Percentiles rank a stretch among this genome's conserved stretches.
phyloP scores from a whole-genome alignment of 2,113 vertebrate species.

The Nibea albiflora region DNA sequence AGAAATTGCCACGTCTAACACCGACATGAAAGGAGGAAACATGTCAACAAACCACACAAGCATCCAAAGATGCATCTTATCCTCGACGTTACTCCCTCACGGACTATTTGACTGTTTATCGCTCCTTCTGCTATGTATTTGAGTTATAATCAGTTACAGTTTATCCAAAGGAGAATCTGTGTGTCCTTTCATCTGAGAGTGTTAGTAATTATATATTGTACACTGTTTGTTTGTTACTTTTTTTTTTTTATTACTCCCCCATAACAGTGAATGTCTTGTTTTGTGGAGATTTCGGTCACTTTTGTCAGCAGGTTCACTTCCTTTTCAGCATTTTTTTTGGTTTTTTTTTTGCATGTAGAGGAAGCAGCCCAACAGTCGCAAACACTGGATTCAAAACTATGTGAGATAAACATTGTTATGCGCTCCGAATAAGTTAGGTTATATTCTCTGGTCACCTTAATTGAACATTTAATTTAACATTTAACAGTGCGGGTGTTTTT shows the following conservation, averaged over 20 bases:
- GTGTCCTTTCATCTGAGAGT: not conserved
- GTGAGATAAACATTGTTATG: not conserved
- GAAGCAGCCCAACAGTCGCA: conserved; percentile 6
- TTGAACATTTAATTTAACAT: not conserved
- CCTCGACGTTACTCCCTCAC: not conserved
- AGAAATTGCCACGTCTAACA: conserved; percentile 60
- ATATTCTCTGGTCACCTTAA: conserved; percentile 33
- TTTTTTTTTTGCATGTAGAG: conserved; percentile 17
- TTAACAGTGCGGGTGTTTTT: conserved; percentile 28
- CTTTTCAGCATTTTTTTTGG: conserved; percentile 41
- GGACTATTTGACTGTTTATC: conserved; percentile 31
- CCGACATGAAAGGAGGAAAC: conserved; percentile 65
- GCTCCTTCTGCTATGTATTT: conserved; percentile 3
- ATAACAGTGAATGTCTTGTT: conserved; percentile 8
- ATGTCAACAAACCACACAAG: conserved; percentile 50
- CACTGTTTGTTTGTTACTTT: conserved; percentile 2
- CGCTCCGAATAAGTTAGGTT: conserved; percentile 5
- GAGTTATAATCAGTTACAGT: conserved; percentile 6
- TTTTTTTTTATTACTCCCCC: conserved; percentile 2
- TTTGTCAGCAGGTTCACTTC: conserved; percentile 72
- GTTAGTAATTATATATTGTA: conserved; percentile 31
- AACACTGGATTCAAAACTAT: no score
- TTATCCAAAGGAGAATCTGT: conserved; percentile 1
- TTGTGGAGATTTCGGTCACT: conserved; percentile 27
- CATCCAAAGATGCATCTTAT: conserved; percentile 32